phyloP scores from a whole-genome alignment of 1,140 invertebrate genomes.

The Scaptomyza hsui region DNA sequence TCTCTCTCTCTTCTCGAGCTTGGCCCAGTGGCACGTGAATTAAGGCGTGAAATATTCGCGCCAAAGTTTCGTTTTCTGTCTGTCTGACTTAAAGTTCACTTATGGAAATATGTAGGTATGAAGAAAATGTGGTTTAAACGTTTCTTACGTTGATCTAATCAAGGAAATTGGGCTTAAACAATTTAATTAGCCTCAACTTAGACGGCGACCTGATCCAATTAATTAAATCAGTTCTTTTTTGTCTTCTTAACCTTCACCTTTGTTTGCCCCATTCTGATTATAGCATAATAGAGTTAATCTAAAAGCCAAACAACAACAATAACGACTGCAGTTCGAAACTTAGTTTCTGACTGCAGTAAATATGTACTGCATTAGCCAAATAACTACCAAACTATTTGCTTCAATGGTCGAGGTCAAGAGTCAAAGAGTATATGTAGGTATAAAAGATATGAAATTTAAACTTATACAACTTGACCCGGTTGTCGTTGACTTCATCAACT shows the following conservation, averaged over 20 bases:
- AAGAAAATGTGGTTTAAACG: background rate
- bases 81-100: constrained; percentile 24
- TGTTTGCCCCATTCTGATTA: constrained; percentile 11
- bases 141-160: constrained; percentile 1
- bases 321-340: constrained; percentile 12
- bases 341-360: too few species aligned
- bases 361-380: constrained; percentile 1
- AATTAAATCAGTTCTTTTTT: constrained; percentile 1
- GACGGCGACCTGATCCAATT: background rate
- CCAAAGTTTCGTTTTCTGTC: constrained; percentile 26
- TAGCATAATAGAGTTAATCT: constrained; percentile 18
- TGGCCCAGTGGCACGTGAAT: constrained; percentile 56
- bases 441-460: constrained; percentile 17
- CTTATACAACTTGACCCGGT: constrained; percentile 39
- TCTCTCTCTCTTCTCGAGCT: background rate
- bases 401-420: background rate
- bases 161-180: constrained; percentile 9
- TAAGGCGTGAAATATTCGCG: constrained; percentile 68
- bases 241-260: too few species aligned
- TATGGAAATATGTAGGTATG: background rate
- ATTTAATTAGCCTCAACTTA: constrained; percentile 16
- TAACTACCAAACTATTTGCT: constrained; percentile 16
- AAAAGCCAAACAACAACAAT: constrained; percentile 1
- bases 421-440: background rate
- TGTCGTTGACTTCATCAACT: constrained; percentile 27